Percentiles rank a stretch among this genome's conserved stretches.
Conservation (phyloP, 2,797 vertebrate species). For the Dendrocincla tyrannina region DNA sequence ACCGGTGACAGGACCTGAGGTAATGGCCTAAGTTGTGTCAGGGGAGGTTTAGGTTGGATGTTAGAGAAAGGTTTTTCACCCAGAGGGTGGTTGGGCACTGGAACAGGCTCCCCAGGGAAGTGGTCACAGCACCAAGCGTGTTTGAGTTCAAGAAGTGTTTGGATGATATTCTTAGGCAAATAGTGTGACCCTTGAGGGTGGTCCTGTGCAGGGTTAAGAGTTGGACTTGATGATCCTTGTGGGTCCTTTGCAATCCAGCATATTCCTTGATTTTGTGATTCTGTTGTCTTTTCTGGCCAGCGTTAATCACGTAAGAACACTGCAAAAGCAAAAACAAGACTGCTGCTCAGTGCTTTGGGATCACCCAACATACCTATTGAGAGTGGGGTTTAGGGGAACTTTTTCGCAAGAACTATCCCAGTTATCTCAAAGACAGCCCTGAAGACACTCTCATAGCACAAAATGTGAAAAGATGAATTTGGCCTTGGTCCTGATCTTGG, state of each 20-base stretch:
- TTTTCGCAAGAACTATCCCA: background rate
- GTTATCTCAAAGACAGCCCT: background rate
- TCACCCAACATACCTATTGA: background rate
- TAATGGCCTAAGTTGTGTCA: background rate
- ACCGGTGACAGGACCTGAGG: background rate
- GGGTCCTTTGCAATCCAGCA: background rate
- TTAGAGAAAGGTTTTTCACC: background rate
- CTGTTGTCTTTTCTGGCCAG: background rate
- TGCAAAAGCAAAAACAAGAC: background rate
- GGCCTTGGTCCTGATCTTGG: background rate
- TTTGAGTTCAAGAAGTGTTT: background rate
- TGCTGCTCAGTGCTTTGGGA: background rate
- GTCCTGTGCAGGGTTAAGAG: background rate
- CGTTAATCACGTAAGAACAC: background rate
- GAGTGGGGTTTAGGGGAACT: background rate
- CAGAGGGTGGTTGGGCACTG: background rate
- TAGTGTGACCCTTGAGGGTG: background rate
- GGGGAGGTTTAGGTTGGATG: background rate
- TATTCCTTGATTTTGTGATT: background rate
- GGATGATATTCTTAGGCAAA: background rate
- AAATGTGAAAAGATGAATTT: background rate
- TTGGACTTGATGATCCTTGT: background rate
- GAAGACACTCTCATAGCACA: background rate
- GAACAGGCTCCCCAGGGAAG: background rate
- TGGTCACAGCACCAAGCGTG: background rate